phyloP scores from a whole-genome alignment of 2,888 invertebrate species.

The Plemyria rubiginata region DNA sequence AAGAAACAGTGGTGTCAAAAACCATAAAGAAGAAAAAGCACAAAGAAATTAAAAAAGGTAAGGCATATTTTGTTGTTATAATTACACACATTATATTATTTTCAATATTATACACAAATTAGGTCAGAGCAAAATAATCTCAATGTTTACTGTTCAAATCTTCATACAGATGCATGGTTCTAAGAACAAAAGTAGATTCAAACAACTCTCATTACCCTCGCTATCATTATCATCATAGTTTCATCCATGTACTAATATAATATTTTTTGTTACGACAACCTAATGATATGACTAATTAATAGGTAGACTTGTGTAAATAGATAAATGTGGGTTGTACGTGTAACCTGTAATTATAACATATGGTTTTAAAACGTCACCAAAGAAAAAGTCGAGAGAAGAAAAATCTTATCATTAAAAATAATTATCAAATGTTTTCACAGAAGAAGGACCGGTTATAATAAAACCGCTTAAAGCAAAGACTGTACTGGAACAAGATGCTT shows the following conservation, averaged over 20 bases:
- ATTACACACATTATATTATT: not conserved
- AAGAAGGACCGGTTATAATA: constrained; percentile 86
- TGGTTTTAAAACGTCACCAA: not conserved
- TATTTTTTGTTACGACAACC: constrained; percentile 3
- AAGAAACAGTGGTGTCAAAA: constrained; percentile 50
- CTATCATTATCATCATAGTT: not conserved
- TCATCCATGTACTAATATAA: constrained; percentile 42
- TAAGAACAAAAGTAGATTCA: constrained; percentile 14
- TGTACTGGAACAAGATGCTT: constrained; percentile 88
- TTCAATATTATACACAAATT: constrained; percentile 23
- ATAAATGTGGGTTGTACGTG: constrained; percentile 12
- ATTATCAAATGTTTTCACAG: constrained; percentile 71
- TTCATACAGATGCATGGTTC: constrained; percentile 68
- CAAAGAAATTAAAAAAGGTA: constrained; percentile 56
- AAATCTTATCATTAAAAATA: constrained; percentile 16
- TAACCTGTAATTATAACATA: not conserved
- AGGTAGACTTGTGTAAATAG: constrained; percentile 22
- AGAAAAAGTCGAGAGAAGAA: not conserved
- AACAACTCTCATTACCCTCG: constrained; percentile 5
- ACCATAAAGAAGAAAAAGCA: constrained; percentile 45
- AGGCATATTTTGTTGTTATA: constrained; percentile 23
- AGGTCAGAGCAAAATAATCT: constrained; percentile 22
- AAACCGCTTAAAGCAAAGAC: constrained; percentile 91
- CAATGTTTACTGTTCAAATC: constrained; percentile 33
- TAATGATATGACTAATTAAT: constrained; percentile 12